A percentile compares a stretch with the other conserved stretches of the same genome.
Conservation (phyloP, 2,113 vertebrate genomes). For the Serilophus lunatus region DNA sequence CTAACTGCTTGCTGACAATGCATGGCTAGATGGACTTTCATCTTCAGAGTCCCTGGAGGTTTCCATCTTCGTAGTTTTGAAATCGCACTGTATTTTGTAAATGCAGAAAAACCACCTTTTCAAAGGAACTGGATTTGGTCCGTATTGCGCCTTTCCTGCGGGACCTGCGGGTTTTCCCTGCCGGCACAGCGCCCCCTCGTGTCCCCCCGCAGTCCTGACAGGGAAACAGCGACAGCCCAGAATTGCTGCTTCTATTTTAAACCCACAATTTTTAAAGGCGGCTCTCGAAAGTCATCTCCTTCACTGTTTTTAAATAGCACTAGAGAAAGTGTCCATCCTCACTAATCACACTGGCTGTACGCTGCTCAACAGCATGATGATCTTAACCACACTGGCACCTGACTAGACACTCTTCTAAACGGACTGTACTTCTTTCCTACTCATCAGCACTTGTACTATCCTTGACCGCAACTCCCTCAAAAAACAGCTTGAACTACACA, state of each 20-base stretch:
- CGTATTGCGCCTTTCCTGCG: accelerated
- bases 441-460: neutral
- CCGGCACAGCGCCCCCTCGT: neutral
- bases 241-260: neutral
- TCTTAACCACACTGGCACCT: neutral
- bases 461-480: neutral
- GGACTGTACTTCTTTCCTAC: neutral
- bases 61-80: neutral
- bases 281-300: neutral
- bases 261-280: neutral
- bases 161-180: neutral
- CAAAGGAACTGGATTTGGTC: neutral
- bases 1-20: neutral
- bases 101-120: neutral
- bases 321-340: neutral
- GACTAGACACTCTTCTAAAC: neutral
- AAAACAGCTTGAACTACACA: neutral
- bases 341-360: neutral
- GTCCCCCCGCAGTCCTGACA: neutral
- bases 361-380: neutral
- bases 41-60: neutral
- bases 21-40: neutral
- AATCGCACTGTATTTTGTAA: neutral
- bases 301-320: neutral
- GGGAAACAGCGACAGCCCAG: neutral